Evolutionary conservation across 2,888 invertebrate genomes (phyloP).

Genomic region (Dasypogon diadema): DNA sequence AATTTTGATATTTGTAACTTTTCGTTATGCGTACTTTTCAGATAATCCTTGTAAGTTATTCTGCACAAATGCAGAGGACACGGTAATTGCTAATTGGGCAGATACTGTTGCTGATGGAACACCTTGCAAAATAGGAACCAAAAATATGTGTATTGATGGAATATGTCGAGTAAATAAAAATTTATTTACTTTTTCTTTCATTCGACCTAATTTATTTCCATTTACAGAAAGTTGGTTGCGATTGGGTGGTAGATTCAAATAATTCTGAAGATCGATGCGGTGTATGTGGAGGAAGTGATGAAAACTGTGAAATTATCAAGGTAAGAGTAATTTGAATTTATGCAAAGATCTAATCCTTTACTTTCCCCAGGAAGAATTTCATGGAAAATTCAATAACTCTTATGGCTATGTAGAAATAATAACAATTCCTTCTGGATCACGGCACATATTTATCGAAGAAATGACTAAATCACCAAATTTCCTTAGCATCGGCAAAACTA

Average conservation of each 20-base stretch:
- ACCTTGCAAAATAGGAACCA: slow-evolving; percentile 83
- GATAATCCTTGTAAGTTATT: slow-evolving; percentile 85
- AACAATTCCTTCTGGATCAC: slow-evolving; percentile 82
- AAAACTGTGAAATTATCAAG: slow-evolving; percentile 80
- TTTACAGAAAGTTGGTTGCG: slow-evolving; percentile 86
- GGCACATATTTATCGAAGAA: slow-evolving; percentile 84
- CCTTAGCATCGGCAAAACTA: slow-evolving; percentile 81
- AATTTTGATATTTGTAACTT: background rate
- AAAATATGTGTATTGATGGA: slow-evolving; percentile 87
- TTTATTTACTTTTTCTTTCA: slow-evolving; percentile 56
- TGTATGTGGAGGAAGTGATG: slow-evolving; percentile 86
- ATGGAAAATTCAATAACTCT: slow-evolving; percentile 72
- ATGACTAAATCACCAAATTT: slow-evolving; percentile 82
- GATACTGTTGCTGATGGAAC: slow-evolving; percentile 87
- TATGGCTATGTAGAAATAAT: slow-evolving; percentile 73
- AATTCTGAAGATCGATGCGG: slow-evolving; percentile 87
- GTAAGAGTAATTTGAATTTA: slow-evolving; percentile 68
- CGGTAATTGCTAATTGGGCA: slow-evolving; percentile 79
- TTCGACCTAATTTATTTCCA: slow-evolving; percentile 1
- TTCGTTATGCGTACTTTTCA: slow-evolving; percentile 67
- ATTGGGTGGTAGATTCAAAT: slow-evolving; percentile 86
- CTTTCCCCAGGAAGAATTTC: slow-evolving; percentile 57
- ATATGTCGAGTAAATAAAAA: slow-evolving; percentile 75
- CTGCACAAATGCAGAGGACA: slow-evolving; percentile 82
- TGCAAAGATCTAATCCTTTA: slow-evolving; percentile 59